Percentiles rank a stretch among this genome's conserved stretches.
Evolutionary conservation across 1,140 invertebrate species (phyloP).

Genomic region (Holotrichia oblita): DNA sequence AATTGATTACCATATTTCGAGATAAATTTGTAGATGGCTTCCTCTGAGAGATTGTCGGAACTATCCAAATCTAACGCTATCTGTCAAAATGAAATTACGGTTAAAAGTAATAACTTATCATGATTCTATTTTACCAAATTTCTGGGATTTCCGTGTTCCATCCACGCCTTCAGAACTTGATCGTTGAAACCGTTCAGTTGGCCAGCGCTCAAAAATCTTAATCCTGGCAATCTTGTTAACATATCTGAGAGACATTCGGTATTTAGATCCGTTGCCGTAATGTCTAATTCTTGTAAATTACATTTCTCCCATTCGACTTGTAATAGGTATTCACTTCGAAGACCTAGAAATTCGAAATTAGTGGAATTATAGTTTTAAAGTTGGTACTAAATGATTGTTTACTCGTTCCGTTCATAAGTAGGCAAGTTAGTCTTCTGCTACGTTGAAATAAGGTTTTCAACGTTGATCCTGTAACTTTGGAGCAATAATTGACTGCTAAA

Average conservation of each 20-base stretch:
- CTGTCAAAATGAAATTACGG: constrained; percentile 59
- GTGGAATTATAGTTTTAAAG: not conserved
- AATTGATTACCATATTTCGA: constrained; percentile 89
- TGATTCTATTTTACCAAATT: constrained; percentile 54
- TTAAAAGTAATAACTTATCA: constrained; percentile 3
- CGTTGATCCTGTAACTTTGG: constrained; percentile 96
- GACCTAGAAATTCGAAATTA: constrained; percentile 65
- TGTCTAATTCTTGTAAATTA: constrained; percentile 92
- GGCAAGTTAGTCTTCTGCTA: constrained; percentile 89
- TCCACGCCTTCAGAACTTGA: constrained; percentile 88
- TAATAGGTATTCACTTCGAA: constrained; percentile 91
- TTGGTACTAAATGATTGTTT: constrained; percentile 57
- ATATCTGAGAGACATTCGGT: constrained; percentile 94
- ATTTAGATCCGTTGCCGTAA: constrained; percentile 95
- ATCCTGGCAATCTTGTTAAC: constrained; percentile 84
- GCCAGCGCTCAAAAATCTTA: constrained; percentile 92
- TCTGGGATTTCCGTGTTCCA: constrained; percentile 86
- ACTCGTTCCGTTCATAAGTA: constrained; percentile 97
- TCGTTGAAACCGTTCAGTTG: constrained; percentile 98
- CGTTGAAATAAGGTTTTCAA: constrained; percentile 94
- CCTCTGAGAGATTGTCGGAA: constrained; percentile 95
- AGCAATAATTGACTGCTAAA: constrained; percentile 95
- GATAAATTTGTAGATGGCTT: constrained; percentile 90
- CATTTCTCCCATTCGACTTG: constrained; percentile 98
- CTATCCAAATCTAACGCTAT: constrained; percentile 92